These are phyloP conservation scores for Eleutherodactylus coqui DNA, from an alignment of 2,797 vertebrate genomes.

Conservation along the genomic window DNA sequence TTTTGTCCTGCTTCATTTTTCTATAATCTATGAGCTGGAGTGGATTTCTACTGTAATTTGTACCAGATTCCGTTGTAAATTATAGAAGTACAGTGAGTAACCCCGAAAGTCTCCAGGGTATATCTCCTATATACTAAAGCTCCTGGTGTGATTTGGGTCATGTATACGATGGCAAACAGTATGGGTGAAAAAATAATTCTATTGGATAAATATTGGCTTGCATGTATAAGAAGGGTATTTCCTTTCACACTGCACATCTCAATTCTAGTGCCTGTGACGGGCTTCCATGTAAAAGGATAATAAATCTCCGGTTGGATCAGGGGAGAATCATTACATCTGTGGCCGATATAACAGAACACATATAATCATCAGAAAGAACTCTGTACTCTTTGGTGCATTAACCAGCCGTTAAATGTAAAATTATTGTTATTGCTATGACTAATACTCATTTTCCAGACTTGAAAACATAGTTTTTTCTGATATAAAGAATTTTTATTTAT, in stretches of 20 bases:
- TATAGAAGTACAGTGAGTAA: too few species aligned
- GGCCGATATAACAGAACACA: background rate
- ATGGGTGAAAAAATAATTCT: background rate
- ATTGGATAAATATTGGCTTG: background rate
- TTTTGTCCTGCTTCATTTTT: too few species aligned
- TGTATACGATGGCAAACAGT: background rate
- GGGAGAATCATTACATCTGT: background rate
- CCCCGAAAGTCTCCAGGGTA: too few species aligned
- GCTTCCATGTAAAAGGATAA: background rate
- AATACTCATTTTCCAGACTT: background rate
- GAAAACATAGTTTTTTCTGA: background rate
- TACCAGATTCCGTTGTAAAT: too few species aligned
- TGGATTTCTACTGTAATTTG: too few species aligned
- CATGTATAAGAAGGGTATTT: background rate
- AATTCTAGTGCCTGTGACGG: background rate
- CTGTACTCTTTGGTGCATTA: background rate
- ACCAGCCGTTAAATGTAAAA: background rate
- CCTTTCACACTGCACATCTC: too few species aligned
- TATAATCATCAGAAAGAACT: background rate
- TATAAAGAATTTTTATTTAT: conserved; percentile 1
- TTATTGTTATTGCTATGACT: background rate
- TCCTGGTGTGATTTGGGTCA: background rate
- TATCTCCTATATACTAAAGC: too few species aligned
- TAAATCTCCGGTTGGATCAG: background rate
- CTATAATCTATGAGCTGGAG: too few species aligned